Evolutionary conservation across 2,113 vertebrate genomes (phyloP).

Genomic region (Cyanoderma ruficeps): DNA sequence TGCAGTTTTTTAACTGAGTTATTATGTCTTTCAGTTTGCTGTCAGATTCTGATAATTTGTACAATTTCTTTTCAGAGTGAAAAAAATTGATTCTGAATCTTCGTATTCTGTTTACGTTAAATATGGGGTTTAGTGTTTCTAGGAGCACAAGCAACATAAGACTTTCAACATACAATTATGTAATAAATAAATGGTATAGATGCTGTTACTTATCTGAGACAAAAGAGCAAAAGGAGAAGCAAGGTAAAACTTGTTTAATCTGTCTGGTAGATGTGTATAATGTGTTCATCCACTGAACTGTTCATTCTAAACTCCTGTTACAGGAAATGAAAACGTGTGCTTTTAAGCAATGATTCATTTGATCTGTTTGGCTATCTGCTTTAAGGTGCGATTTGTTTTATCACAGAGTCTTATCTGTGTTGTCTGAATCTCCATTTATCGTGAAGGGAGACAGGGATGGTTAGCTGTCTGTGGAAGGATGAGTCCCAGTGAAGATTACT

Average conservation of each 20-base stretch:
- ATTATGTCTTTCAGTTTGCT: not conserved
- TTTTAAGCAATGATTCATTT: conserved; percentile 2
- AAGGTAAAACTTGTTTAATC: not conserved
- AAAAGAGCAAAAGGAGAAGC: not conserved
- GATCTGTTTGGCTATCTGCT: conserved; percentile 3
- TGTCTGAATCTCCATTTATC: not conserved
- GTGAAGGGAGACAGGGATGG: not conserved
- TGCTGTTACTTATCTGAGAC: not conserved
- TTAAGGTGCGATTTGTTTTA: conserved; percentile 29
- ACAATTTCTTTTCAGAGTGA: not conserved
- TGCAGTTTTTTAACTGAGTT: not conserved
- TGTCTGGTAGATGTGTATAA: not conserved
- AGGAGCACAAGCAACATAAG: not conserved
- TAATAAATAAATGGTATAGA: not conserved
- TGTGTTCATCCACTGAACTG: not conserved
- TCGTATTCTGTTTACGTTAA: not conserved
- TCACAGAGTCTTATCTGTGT: not conserved
- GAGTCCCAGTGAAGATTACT: not conserved
- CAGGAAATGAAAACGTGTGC: not conserved
- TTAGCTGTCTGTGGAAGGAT: not conserved
- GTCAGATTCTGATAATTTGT: not conserved
- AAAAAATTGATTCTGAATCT: not conserved
- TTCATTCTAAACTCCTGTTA: not conserved
- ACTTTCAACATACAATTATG: not conserved
- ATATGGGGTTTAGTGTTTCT: not conserved